phyloP scores from a whole-genome alignment of 2,888 invertebrate species.

The Nemotelus nigrinus region DNA sequence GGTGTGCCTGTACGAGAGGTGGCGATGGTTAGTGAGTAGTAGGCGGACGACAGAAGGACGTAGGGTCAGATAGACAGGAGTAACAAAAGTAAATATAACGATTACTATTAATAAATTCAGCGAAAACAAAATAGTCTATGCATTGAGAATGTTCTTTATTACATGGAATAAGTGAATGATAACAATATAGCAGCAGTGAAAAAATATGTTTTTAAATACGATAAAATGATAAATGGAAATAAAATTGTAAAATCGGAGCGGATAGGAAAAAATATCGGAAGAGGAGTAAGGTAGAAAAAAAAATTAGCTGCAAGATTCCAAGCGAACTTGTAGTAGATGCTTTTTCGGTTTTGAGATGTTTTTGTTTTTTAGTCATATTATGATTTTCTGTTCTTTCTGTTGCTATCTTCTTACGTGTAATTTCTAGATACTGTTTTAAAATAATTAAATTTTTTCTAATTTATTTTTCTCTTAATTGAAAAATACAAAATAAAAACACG shows the following conservation, averaged over 20 bases:
- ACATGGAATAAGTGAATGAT: conserved; percentile 6
- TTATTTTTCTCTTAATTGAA: conserved; percentile 44
- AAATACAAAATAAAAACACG: conserved; percentile 29
- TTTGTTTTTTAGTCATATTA: conserved; percentile 10
- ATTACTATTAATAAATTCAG: conserved; percentile 39
- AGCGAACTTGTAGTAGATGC: too few relatives aligned
- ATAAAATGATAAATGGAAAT: conserved; percentile 7
- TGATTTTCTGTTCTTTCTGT: conserved; percentile 32
- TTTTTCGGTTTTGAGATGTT: neutral
- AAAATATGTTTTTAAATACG: conserved; percentile 1
- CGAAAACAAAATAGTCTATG: conserved; percentile 38
- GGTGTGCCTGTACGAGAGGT: conserved; percentile 58
- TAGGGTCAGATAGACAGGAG: neutral
- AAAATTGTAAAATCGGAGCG: neutral
- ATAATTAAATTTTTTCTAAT: conserved; percentile 40
- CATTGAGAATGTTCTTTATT: conserved; percentile 19
- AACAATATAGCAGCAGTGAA: conserved; percentile 9
- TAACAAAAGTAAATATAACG: conserved; percentile 32
- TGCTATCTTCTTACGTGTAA: conserved; percentile 27
- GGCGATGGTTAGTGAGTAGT: conserved; percentile 64
- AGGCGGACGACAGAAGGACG: neutral
- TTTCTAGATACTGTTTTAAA: conserved; percentile 40
- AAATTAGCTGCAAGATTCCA: neutral
- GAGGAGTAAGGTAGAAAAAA: neutral
- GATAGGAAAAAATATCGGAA: neutral